Percentiles rank a stretch among this genome's conserved stretches.
Conservation (phyloP, 2,113 vertebrate species). For the Meriones unguiculatus region DNA sequence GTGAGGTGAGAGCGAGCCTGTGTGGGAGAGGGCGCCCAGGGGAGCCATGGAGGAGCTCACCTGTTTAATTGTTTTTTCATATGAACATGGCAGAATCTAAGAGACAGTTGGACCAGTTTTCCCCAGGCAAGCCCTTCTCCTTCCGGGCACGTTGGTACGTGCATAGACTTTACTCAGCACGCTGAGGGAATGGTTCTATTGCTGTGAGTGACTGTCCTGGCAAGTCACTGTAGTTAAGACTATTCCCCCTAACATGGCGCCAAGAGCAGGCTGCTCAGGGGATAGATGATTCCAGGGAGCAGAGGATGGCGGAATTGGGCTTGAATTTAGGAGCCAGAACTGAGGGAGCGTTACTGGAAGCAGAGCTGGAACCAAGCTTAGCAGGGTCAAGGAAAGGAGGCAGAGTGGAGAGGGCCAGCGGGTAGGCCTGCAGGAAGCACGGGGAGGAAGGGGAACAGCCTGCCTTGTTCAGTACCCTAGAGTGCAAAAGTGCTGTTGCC, state of each 20-base stretch:
- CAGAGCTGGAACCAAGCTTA: neutral
- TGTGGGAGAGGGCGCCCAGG: neutral
- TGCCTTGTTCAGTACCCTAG: neutral
- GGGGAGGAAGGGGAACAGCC: too few species aligned
- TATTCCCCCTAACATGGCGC: neutral
- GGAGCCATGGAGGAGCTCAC: rapidly evolving
- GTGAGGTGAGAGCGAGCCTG: neutral
- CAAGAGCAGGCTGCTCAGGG: neutral
- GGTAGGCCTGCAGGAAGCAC: neutral
- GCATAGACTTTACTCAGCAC: neutral
- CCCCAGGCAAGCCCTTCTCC: neutral
- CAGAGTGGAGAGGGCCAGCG: neutral
- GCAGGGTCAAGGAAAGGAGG: neutral
- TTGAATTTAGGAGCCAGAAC: neutral
- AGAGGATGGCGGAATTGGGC: neutral
- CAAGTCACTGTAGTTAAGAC: neutral
- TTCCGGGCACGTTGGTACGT: neutral
- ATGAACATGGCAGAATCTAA: neutral
- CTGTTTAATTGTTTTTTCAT: neutral
- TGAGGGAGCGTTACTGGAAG: neutral
- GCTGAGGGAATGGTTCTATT: constrained; percentile 42
- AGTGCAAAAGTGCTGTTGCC: neutral
- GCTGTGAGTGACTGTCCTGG: neutral
- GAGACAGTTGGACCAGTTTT: neutral
- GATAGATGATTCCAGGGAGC: neutral